A percentile compares a stretch with the other conserved stretches of the same genome.
Evolutionary conservation across 2,113 vertebrate genomes (phyloP).

Genomic region (Trachemys scripta): DNA sequence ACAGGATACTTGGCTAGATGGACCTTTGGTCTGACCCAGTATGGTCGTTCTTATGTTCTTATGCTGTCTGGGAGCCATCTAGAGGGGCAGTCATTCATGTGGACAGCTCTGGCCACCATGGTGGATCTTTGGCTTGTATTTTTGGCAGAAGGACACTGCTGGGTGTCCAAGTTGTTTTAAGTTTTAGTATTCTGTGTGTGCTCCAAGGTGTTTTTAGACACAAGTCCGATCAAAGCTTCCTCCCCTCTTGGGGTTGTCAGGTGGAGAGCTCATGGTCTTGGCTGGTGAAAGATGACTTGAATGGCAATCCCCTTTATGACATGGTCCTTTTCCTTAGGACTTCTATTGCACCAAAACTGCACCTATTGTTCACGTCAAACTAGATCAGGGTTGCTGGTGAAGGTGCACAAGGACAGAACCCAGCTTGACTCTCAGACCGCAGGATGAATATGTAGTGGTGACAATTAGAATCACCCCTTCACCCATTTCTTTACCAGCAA

Average conservation of each 20-base stretch:
- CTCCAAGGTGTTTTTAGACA: background rate
- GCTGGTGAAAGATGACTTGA: background rate
- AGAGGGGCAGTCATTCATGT: background rate
- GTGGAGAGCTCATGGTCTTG: background rate
- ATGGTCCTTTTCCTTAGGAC: too few species aligned
- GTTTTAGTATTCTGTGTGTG: background rate
- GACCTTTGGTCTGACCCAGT: too few species aligned
- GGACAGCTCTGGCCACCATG: background rate
- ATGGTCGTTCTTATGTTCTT: background rate
- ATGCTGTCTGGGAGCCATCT: background rate
- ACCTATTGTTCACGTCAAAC: background rate
- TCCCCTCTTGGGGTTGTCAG: background rate
- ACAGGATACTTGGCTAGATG: too few species aligned
- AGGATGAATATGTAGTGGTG: background rate
- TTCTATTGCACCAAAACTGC: background rate
- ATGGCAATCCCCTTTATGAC: background rate
- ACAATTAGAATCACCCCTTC: background rate
- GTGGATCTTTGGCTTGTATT: background rate
- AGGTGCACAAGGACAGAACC: background rate
- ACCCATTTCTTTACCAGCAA: background rate
- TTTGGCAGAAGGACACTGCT: background rate
- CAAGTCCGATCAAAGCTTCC: background rate
- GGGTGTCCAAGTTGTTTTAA: background rate
- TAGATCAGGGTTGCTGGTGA: background rate
- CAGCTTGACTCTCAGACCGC: background rate